Base-by-base conservation (phyloP, 2,113 vertebrate genomes). In the Lucifuga dentata region DNA sequence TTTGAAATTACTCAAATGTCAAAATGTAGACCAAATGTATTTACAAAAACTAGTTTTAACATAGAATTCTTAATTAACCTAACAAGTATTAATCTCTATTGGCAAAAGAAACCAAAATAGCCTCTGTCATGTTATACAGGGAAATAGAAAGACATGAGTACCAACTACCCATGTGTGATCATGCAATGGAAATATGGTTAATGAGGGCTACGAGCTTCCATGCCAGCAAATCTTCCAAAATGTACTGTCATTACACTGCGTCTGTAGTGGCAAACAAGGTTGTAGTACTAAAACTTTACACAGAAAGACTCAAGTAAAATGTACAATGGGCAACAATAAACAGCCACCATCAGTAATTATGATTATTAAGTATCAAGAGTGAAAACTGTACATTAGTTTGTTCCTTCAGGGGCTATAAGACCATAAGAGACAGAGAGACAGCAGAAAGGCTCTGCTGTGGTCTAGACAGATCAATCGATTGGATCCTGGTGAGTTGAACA, bases 381-480 rank as follows among this genome's bases (percentile, higher is more conserved):
- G 36, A 19, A 49, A n/a, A 33, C 39, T 32, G 8, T 13, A 6
- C 12, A n/a, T 29, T 3, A 11, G 13, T 46, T 67, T 3, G 53
- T 19, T 49, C 43, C 10, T 38, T 2, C n/a, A n/a, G n/a, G n/a
- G n/a, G n/a, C n/a, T n/a, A n/a, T n/a, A 5, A 45, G 19, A 13
- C 8, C 32, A 5, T 11, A 4, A 56, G 26, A 56, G 20, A 36
- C n/a, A 41, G 16, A 36, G 24, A 43, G 9, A 50, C 49, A 8
- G 6, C 17, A 46, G 13, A 35, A 39, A 33, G 16, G 16, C 50
- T n/a, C 21, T 15, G 5, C 10, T 46, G 21, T 45, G 6, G 45
- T 56, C 26, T 35, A 21, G 24, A 43, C 50, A 36, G 7, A 21
- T 49, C 72, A 23, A 44, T 35, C 41, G 10, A 9, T 57, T 20